A percentile compares a stretch with the other conserved stretches of the same genome.
phyloP scores from a whole-genome alignment of 2,113 vertebrate genomes.

The Hippoglossus stenolepis region DNA sequence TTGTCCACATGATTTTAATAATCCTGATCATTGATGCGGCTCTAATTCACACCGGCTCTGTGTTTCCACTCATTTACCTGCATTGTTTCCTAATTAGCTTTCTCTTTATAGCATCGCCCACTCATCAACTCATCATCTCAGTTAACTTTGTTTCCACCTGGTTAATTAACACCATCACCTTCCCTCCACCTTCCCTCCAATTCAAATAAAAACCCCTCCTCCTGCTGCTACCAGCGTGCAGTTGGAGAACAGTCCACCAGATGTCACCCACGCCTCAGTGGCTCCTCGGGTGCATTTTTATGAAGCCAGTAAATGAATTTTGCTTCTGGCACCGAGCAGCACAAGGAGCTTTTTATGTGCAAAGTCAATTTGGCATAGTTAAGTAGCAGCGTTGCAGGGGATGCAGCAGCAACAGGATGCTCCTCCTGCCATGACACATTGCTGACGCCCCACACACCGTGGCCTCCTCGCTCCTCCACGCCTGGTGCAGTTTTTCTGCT shows the following conservation, averaged over 20 bases:
- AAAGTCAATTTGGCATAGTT: constrained; percentile 34
- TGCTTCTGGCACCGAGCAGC: constrained; percentile 41
- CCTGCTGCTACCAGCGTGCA: constrained; percentile 28
- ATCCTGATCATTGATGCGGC: constrained; percentile 1
- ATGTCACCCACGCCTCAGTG: constrained; percentile 64
- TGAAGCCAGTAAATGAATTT: constrained; percentile 54
- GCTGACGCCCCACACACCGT: constrained; percentile 5
- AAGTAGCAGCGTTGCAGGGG: not conserved
- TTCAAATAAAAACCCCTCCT: not conserved
- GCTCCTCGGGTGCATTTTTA: constrained; percentile 36
- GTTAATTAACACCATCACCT: constrained; percentile 52
- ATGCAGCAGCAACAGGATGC: constrained; percentile 49
- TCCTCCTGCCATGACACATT: constrained; percentile 33
- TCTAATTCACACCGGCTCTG: constrained; percentile 19
- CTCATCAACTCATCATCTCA: constrained; percentile 15
- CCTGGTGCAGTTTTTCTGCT: constrained; percentile 41
- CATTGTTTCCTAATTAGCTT: constrained; percentile 38
- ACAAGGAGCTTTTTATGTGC: constrained; percentile 7
- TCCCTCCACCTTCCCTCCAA: not conserved
- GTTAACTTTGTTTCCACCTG: constrained; percentile 35
- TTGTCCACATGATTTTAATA: not conserved
- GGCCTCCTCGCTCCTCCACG: constrained; percentile 45
- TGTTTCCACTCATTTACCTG: constrained; percentile 14
- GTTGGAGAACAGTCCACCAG: constrained; percentile 63
- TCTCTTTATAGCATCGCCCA: constrained; percentile 26